Percentiles rank a stretch among this genome's conserved stretches.
Conservation (phyloP, 2,888 invertebrate genomes). For the Brassicogethes aeneus region DNA sequence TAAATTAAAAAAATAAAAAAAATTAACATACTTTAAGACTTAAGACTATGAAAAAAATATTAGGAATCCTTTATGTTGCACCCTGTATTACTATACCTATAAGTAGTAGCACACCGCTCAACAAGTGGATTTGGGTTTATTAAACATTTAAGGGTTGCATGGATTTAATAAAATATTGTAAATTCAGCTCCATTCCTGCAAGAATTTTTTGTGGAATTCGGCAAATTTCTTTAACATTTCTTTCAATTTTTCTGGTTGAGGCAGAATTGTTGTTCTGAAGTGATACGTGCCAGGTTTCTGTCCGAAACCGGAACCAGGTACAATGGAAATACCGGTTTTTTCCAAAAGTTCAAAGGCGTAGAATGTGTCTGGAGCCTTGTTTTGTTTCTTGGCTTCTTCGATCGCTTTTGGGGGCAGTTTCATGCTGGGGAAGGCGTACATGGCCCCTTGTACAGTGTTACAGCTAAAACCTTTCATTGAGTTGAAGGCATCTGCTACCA, state of each 20-base stretch:
- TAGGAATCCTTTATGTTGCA: too few relatives aligned
- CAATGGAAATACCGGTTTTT: slow-evolving; percentile 83
- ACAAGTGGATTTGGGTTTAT: too few relatives aligned
- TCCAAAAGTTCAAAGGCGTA: slow-evolving; percentile 91
- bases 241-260: slow-evolving; percentile 72
- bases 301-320: slow-evolving; percentile 92
- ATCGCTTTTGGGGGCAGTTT: slow-evolving; percentile 75
- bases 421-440: slow-evolving; percentile 90
- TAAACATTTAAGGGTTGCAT: too few relatives aligned
- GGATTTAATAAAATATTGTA: too few relatives aligned
- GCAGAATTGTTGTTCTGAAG: slow-evolving; percentile 85
- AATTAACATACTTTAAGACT: too few relatives aligned
- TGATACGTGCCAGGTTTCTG: slow-evolving; percentile 91
- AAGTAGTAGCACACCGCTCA: too few relatives aligned
- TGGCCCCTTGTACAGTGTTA: slow-evolving; percentile 84
- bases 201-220: slow-evolving; percentile 76
- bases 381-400: slow-evolving; percentile 66
- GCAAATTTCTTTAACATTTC: slow-evolving; percentile 76
- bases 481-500: slow-evolving; percentile 85
- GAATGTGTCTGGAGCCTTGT: slow-evolving; percentile 76
- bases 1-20: too few relatives aligned
- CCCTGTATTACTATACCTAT: too few relatives aligned
- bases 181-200: slow-evolving; percentile 46
- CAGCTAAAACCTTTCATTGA: slow-evolving; percentile 81
- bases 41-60: too few relatives aligned